These are phyloP conservation scores for Eristalinus sepulchralis DNA, from an alignment of 2,888 invertebrate genomes.

Conservation along the genomic window DNA sequence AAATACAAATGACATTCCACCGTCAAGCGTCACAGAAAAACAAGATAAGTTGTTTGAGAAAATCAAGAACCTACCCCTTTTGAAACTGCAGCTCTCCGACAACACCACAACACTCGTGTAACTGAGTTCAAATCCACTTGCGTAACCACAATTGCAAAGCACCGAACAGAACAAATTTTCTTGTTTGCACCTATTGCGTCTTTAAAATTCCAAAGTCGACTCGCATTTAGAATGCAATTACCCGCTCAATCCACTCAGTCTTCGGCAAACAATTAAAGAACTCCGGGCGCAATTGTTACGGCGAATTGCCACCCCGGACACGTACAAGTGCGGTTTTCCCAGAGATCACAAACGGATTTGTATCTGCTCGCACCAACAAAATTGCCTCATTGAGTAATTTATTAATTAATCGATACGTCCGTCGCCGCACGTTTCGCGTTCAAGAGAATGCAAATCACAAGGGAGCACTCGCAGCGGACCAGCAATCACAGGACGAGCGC, in stretches of 20 bases:
- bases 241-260: conserved; percentile 2
- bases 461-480: not conserved
- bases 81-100: not conserved
- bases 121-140: conserved; percentile 6
- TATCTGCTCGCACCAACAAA: conserved; percentile 25
- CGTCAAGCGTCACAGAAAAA: not conserved
- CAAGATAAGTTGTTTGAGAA: not conserved
- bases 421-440: conserved; percentile 24
- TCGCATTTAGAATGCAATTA: conserved; percentile 28
- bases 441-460: not conserved
- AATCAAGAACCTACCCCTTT: not conserved
- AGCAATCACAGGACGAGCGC: conserved; percentile 11
- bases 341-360: conserved; percentile 38
- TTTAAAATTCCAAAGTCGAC: conserved; percentile 20
- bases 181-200: conserved; percentile 17
- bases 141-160: conserved; percentile 7
- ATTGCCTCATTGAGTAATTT: conserved; percentile 39
- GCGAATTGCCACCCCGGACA: conserved; percentile 31
- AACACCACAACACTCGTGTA: not conserved
- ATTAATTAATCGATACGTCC: conserved; percentile 44
- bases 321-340: conserved; percentile 67
- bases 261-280: conserved; percentile 38
- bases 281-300: conserved; percentile 6
- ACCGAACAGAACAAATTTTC: not conserved
- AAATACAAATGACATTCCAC: not conserved